A percentile compares a stretch with the other conserved stretches of the same genome.
Conservation (phyloP, 1,140 invertebrate species). For the Acromyrmex echinatior region DNA sequence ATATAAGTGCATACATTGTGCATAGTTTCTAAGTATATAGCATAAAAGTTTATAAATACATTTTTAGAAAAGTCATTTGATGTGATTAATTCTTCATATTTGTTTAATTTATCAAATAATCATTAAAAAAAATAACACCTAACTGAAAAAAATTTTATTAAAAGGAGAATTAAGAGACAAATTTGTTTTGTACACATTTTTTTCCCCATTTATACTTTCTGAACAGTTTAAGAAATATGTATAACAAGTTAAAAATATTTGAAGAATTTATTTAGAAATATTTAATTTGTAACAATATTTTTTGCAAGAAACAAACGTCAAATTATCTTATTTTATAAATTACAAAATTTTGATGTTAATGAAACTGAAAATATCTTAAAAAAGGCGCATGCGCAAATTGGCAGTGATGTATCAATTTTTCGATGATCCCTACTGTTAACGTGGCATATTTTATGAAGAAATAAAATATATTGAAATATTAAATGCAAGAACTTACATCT, state of each 20-base stretch:
- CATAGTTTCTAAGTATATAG: constrained; percentile 33
- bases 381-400: constrained; percentile 16
- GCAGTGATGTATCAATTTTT: constrained; percentile 34
- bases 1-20: not conserved
- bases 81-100: not conserved
- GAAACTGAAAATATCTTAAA: not conserved
- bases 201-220: constrained; percentile 2
- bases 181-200: not conserved
- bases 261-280: not conserved
- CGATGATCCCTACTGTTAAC: not conserved
- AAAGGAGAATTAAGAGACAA: not conserved
- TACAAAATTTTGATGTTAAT: not conserved
- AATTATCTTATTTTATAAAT: constrained; percentile 6
- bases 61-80: constrained; percentile 50
- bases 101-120: not conserved
- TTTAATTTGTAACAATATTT: not conserved
- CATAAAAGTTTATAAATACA: constrained; percentile 72
- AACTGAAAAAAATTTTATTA: not conserved
- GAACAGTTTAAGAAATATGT: not conserved
- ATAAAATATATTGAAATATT: not conserved
- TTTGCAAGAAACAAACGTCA: not conserved
- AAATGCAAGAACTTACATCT: not conserved
- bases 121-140: not conserved
- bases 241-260: not conserved
- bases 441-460: not conserved